Evolutionary conservation across 2,113 vertebrate species (phyloP).

Genomic region (Hystrix brachyura): DNA sequence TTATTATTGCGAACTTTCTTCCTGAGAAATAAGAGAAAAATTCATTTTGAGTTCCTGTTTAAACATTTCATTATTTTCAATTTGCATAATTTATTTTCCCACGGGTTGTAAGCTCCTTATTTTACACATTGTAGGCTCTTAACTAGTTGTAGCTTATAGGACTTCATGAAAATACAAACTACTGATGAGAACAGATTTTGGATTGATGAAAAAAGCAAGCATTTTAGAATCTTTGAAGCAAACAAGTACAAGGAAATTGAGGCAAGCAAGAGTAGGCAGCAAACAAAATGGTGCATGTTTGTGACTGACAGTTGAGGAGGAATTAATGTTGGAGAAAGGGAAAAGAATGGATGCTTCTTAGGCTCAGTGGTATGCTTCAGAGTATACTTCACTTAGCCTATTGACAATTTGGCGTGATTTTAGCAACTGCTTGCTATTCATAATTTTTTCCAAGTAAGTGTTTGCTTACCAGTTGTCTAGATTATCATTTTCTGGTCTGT

Average conservation of each 20-base stretch:
- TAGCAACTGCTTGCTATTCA: background rate
- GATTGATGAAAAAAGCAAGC: background rate
- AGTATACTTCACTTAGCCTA: background rate
- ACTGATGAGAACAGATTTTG: constrained; percentile 28
- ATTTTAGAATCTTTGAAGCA: constrained; percentile 13
- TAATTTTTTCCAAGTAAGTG: constrained; percentile 29
- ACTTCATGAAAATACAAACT: constrained; percentile 38
- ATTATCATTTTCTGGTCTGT: constrained; percentile 43
- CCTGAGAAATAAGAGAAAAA: background rate
- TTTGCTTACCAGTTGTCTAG: constrained; percentile 8
- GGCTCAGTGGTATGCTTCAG: background rate
- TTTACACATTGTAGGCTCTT: background rate
- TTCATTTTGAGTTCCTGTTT: background rate
- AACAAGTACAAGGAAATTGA: constrained; percentile 28
- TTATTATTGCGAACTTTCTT: background rate
- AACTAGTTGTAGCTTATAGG: constrained; percentile 15
- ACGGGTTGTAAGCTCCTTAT: background rate
- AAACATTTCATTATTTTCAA: background rate
- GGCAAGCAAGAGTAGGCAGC: background rate
- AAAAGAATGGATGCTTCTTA: background rate
- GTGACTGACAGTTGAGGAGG: background rate
- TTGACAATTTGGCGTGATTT: background rate
- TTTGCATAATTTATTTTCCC: background rate
- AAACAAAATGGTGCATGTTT: background rate
- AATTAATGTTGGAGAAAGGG: background rate